These are phyloP conservation scores for Hylaeus volcanicus DNA, from an alignment of 1,140 invertebrate species.

Conservation along the genomic window DNA sequence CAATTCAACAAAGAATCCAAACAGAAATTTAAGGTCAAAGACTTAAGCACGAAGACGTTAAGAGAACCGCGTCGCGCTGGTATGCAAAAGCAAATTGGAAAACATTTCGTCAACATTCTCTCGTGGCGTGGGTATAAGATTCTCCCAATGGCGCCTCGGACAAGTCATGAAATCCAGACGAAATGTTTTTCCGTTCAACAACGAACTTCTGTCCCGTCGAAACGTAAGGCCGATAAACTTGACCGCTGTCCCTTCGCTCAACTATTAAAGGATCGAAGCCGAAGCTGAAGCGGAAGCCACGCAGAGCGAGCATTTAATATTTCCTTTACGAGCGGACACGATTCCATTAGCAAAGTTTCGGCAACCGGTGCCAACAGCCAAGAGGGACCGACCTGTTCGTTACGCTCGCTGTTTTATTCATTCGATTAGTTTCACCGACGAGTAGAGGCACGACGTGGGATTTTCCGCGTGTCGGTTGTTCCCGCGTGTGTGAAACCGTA, in stretches of 20 bases:
- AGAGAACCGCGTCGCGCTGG: not conserved
- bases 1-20: too few species aligned
- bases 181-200: constrained; percentile 9
- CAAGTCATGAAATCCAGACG: not conserved
- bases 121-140: not conserved
- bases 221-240: not conserved
- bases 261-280: constrained; percentile 25
- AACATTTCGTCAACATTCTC: not conserved
- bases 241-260: not conserved
- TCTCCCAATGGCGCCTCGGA: not conserved
- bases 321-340: constrained; percentile 66
- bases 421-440: constrained; percentile 67
- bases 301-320: constrained; percentile 65
- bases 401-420: constrained; percentile 69
- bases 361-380: constrained; percentile 50
- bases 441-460: constrained; percentile 44
- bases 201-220: not conserved
- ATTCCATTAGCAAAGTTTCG: constrained; percentile 73
- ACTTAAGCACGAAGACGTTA: too few species aligned
- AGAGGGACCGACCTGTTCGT: constrained; percentile 65
- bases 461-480: constrained; percentile 16
- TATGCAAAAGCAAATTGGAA: not conserved
- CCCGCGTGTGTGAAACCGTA: not conserved
- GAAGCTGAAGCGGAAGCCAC: not conserved
- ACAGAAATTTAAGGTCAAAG: too few species aligned